Evolutionary conservation across 2,113 vertebrate genomes (phyloP).

Genomic region (Chrysemys picta): DNA sequence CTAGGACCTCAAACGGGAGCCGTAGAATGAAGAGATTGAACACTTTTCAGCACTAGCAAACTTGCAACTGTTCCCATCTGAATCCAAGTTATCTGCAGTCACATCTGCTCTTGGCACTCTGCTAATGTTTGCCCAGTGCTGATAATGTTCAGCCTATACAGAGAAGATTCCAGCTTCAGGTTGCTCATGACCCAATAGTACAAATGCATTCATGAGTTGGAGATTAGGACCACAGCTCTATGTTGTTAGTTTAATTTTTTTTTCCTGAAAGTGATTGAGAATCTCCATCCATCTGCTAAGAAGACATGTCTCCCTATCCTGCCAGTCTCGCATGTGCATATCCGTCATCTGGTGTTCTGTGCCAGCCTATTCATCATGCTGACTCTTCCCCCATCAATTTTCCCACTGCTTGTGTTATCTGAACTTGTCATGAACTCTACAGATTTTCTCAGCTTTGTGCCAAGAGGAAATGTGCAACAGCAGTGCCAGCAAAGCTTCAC

Average conservation of each 20-base stretch:
- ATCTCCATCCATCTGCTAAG: constrained; percentile 74
- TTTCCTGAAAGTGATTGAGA: constrained; percentile 72
- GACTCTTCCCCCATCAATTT: constrained; percentile 68
- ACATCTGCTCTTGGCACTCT: background rate
- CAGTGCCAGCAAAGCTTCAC: background rate
- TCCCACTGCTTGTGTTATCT: constrained; percentile 53
- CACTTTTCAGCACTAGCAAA: background rate
- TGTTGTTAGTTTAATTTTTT: constrained; percentile 24
- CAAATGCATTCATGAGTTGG: background rate
- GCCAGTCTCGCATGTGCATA: constrained; percentile 58
- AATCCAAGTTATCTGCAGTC: background rate
- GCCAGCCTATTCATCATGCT: constrained; percentile 73
- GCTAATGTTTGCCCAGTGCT: background rate
- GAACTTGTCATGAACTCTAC: constrained; percentile 57
- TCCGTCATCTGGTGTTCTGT: constrained; percentile 67
- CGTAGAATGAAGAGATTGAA: background rate
- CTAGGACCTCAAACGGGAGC: background rate
- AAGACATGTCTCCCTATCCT: constrained; percentile 67
- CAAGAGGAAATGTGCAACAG: background rate
- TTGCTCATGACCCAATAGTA: background rate
- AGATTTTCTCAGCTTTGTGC: constrained; percentile 51
- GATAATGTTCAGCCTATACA: background rate
- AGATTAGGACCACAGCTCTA: constrained; percentile 6
- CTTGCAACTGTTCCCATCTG: background rate
- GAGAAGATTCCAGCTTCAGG: background rate